A percentile compares a stretch with the other conserved stretches of the same genome.
Evolutionary conservation across 2,797 vertebrate genomes (phyloP).

Genomic region (Pitangus sulphuratus): DNA sequence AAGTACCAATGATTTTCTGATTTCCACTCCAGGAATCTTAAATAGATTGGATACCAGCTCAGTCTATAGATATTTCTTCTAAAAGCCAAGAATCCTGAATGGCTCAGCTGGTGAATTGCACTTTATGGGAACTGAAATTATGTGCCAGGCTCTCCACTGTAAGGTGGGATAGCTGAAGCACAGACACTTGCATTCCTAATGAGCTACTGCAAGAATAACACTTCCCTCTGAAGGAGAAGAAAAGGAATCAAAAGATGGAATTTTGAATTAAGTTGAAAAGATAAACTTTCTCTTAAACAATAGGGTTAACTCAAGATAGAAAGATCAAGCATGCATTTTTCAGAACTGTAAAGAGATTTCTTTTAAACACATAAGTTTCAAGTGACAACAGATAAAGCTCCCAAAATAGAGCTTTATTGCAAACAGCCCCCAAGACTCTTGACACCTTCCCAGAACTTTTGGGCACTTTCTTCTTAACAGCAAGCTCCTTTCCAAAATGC

Average conservation of each 20-base stretch:
- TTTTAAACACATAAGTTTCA: not conserved
- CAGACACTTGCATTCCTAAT: constrained; percentile 13
- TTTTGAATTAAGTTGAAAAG: not conserved
- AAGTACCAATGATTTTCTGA: constrained; percentile 17
- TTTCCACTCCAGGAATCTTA: constrained; percentile 54
- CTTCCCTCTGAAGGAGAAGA: not conserved
- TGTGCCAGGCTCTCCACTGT: constrained; percentile 1
- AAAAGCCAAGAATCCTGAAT: constrained; percentile 39
- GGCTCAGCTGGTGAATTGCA: constrained; percentile 39
- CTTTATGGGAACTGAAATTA: constrained; percentile 15
- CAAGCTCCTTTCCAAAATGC: not conserved
- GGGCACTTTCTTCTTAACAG: not conserved
- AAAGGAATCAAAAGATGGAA: not conserved
- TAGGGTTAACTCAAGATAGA: not conserved
- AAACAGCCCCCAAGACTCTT: not conserved
- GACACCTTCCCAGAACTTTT: not conserved
- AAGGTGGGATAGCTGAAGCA: constrained; percentile 27
- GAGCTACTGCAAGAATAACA: not conserved
- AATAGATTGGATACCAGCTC: constrained; percentile 18
- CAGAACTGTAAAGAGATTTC: not conserved
- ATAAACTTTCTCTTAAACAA: not conserved
- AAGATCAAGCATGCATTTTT: not conserved
- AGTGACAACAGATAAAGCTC: not conserved
- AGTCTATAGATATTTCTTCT: constrained; percentile 16
- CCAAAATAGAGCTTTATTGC: not conserved